These are phyloP conservation scores for Lepidurus packardi DNA, from an alignment of 1,140 invertebrate genomes.

Conservation along the genomic window DNA sequence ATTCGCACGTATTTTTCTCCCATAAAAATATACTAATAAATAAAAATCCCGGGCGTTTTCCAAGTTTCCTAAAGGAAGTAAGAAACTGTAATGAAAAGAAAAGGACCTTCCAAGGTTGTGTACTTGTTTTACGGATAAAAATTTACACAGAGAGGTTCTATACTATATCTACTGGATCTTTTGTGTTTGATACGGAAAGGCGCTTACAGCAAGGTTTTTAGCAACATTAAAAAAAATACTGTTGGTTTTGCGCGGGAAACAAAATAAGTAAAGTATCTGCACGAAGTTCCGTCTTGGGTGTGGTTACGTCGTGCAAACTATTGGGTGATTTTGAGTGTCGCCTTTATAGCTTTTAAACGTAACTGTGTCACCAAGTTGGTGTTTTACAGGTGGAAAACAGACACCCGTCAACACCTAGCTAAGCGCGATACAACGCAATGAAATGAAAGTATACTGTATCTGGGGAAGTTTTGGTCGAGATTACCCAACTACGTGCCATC, in stretches of 20 bases:
- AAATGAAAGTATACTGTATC: too few species aligned
- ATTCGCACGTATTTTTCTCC: neutral
- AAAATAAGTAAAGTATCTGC: neutral
- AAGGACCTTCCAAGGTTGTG: conserved; percentile 6
- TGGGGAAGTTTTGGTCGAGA: too few species aligned
- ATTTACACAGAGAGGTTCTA: neutral
- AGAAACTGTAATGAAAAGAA: neutral
- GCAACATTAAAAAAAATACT: neutral
- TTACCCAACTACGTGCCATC: too few species aligned
- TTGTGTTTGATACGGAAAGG: neutral
- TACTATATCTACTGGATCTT: too few species aligned
- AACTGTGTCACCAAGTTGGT: too few species aligned
- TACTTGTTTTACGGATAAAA: neutral
- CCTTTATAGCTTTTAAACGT: too few species aligned
- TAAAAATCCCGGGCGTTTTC: neutral
- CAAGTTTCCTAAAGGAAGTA: neutral
- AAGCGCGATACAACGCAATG: too few species aligned
- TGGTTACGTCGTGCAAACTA: neutral
- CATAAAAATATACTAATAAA: neutral
- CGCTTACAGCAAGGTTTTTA: neutral
- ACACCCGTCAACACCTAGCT: too few species aligned
- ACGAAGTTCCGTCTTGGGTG: conserved; percentile 13
- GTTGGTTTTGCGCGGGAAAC: neutral
- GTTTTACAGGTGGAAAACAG: too few species aligned
- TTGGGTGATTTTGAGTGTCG: too few species aligned